Evolutionary conservation across 2,797 vertebrate genomes (phyloP), one percentile per base, ranked within the genome.

Genomic region (Craterocephalus amniculus): DNA sequence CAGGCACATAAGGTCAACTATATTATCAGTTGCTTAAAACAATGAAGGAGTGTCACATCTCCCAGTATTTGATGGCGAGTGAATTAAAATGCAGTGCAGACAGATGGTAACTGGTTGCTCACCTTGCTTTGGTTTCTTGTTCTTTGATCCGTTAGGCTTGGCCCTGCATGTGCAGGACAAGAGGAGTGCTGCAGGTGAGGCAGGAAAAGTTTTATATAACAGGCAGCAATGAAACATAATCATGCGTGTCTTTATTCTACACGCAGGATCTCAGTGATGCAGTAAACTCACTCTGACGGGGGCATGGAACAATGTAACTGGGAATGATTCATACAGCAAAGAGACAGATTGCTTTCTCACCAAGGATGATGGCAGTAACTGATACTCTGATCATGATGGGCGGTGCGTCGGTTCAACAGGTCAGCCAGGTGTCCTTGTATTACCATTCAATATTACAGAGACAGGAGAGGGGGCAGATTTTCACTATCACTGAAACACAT

Each of bases 41-140:
- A 9, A 45, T 48, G 8, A 22, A 22, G 45, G 10, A 10, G 8
- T 48, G 8, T 22, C n/a, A 22, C 22, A 22, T 48, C 22, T 20
- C 51, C 14, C 16, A 9, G 10, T 29, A 16, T 20, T 18, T 16
- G 27, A 55, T 18, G 6, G 51, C 13, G 14, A 51, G 5, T 3
- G 16, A 36, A 22, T 6, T 36, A 18, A 66, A 73, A 27, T 32
- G 29, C 2, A 24, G n/a, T 4, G 1, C 4, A 57, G 9, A 72
- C 62, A 59, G 29, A 34, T 5, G 9, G 52, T 72, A 64, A 83
- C 58, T 51, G 51, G 49, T 43, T 59, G 62, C 27, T 49, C 88
- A 98, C 98, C 95, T 92, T 96, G 92, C 84, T 97, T 99, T 76
- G 95, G 88, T 74, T 96, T 98, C 91, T 96, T 99, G 62, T 67